Evolutionary conservation across 2,888 invertebrate genomes (phyloP).

Genomic region (Crossocerus cetratus): DNA sequence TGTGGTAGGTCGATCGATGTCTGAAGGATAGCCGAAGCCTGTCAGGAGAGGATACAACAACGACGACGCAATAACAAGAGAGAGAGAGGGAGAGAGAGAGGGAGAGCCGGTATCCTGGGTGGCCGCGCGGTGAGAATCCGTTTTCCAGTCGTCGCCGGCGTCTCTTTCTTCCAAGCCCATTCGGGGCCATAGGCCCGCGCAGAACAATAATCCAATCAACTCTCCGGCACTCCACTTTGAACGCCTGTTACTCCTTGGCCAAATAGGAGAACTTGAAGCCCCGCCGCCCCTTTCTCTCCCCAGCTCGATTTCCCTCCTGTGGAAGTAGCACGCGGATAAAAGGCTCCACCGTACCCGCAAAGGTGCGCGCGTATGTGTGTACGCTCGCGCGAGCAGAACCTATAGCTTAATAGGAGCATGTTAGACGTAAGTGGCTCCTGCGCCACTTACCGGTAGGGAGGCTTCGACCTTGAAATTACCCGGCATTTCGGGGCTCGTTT

Average conservation of each 20-base stretch:
- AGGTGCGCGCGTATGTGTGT: too few relatives aligned
- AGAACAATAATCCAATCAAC: constrained; percentile 5
- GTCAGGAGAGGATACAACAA: constrained; percentile 5
- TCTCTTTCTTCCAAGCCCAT: not conserved
- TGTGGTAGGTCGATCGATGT: constrained; percentile 48
- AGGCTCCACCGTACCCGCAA: too few relatives aligned
- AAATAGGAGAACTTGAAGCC: too few relatives aligned
- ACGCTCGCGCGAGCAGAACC: too few relatives aligned
- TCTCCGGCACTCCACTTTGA: not conserved
- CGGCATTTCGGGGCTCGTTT: constrained; percentile 37
- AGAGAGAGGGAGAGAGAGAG: too few relatives aligned
- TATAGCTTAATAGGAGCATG: too few relatives aligned
- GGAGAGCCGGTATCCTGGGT: too few relatives aligned
- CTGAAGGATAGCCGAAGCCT: constrained; percentile 1
- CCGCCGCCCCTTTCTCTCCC: too few relatives aligned
- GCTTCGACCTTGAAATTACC: constrained; percentile 47
- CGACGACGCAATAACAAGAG: constrained; percentile 26
- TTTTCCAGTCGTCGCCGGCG: not conserved
- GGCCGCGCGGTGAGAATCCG: not conserved
- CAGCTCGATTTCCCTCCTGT: too few relatives aligned
- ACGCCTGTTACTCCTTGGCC: not conserved
- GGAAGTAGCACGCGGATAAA: too few relatives aligned
- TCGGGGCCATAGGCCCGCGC: not conserved
- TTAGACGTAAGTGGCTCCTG: constrained; percentile 6
- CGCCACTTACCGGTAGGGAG: constrained; percentile 7